Percentiles rank a stretch among this genome's conserved stretches.
Evolutionary conservation across 2,113 vertebrate species (phyloP).

Genomic region (Plecturocebus donacophilus): DNA sequence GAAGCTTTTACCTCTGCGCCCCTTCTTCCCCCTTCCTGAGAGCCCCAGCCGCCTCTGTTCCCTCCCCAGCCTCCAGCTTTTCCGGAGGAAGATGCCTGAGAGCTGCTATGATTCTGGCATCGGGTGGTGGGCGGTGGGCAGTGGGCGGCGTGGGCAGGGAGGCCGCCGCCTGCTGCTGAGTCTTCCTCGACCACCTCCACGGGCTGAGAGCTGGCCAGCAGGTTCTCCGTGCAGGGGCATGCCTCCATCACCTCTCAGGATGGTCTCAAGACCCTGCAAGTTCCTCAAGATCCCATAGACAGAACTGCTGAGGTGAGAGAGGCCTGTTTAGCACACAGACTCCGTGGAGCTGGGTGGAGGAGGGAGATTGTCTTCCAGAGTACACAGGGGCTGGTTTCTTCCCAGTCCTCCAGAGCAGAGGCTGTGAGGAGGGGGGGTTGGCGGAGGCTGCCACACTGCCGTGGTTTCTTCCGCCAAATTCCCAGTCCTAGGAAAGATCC

Average conservation of each 20-base stretch:
- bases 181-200: background rate
- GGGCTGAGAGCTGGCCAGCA: background rate
- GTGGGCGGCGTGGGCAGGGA: background rate
- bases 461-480: slow-evolving; percentile 72
- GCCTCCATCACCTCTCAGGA: background rate
- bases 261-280: background rate
- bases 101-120: background rate
- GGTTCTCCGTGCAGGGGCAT: background rate
- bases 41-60: background rate
- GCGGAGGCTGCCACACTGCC: slow-evolving; percentile 57
- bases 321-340: slow-evolving; percentile 38
- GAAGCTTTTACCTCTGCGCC: slow-evolving; percentile 19
- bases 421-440: slow-evolving; percentile 45
- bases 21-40: background rate
- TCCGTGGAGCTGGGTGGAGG: slow-evolving; percentile 64
- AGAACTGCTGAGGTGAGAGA: slow-evolving; percentile 45
- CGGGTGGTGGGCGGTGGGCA: background rate
- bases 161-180: background rate
- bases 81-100: background rate
- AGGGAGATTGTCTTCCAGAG: slow-evolving; percentile 68
- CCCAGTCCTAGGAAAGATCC: slow-evolving; percentile 74
- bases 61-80: slow-evolving; percentile 4
- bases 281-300: background rate
- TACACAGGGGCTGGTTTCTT: slow-evolving; percentile 70
- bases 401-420: slow-evolving; percentile 41